Evolutionary conservation across 2,888 invertebrate species (phyloP), one percentile per base, ranked within the genome.

Genomic region (Drosophila setosimentum): DNA sequence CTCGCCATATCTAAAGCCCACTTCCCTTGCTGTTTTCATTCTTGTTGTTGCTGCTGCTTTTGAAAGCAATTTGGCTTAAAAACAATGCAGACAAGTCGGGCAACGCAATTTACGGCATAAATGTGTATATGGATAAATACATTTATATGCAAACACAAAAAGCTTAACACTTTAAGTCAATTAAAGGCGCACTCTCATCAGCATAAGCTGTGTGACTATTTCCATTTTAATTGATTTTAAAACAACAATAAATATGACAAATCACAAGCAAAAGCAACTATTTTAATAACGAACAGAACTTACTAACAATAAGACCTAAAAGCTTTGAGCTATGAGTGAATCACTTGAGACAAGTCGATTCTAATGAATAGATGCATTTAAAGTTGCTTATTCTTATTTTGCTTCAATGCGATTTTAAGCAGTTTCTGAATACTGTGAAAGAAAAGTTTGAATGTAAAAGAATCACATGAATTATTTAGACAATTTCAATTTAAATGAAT

Each of bases 51-150:
- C 10, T 40, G 55, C 40, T 21, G 40, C n/a, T 57, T 42, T 57
- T 72, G 79, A 80, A 88, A 86, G 87, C 85, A 85, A 88, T 88
- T 85, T 88, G 85, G 89, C 79, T 81, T 83, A 86, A 83, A 67
- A 80, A 83, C 84, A 88, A 80, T 78, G 73, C 83, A 76, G 82
- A 55, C 37, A 78, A 80, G 70, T 73, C 70, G 73, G 73, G 68
- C 68, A 60, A 30, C 73, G 79, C 87, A 81, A 76, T 85, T 83
- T 87, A 82, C 78, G 73, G 76, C 68, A 67, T n/a, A n/a, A n/a
- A n/a, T n/a, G n/a, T n/a, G n/a, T 62, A 11, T 40, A 55, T 60
- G 32, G 48, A 50, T 40, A 54, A 27, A 24, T 65, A 66, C 49
- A 65, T 67, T 63, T 55, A 54, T 37, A 29, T 27, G 27, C 29